Percentiles rank a stretch among this genome's conserved stretches.
Conservation (phyloP, 2,888 invertebrate genomes). For the Agrotis puta region DNA sequence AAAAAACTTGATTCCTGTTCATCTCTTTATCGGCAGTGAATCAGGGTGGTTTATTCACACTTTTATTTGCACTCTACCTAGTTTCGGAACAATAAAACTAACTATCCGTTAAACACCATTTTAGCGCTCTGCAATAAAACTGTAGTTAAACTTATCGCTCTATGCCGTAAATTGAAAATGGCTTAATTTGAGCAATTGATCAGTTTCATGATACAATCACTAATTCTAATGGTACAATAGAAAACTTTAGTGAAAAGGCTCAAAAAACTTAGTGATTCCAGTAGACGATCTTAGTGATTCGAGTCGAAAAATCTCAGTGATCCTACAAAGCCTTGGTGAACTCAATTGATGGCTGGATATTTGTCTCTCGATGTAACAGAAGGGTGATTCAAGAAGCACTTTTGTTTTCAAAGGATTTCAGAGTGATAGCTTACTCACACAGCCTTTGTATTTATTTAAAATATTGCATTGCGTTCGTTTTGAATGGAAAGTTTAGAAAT, state of each 20-base stretch:
- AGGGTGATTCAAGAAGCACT: slow-evolving; percentile 34
- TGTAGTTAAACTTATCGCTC: slow-evolving; percentile 70
- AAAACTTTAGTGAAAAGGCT: slow-evolving; percentile 21
- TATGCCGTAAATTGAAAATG: slow-evolving; percentile 70
- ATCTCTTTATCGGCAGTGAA: too few relatives aligned
- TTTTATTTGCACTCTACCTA: not conserved
- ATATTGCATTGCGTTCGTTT: slow-evolving; percentile 7
- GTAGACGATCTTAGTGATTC: slow-evolving; percentile 35
- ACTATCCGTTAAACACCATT: slow-evolving; percentile 43
- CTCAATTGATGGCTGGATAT: slow-evolving; percentile 39
- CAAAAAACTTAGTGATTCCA: slow-evolving; percentile 37
- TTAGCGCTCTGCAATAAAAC: slow-evolving; percentile 70
- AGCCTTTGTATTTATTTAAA: slow-evolving; percentile 29
- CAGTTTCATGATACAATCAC: slow-evolving; percentile 61
- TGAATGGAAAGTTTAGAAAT: not conserved
- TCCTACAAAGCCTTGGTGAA: slow-evolving; percentile 19
- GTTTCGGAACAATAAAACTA: not conserved
- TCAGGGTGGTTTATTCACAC: not conserved
- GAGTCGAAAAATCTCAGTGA: slow-evolving; percentile 27
- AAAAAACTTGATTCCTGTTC: too few relatives aligned
- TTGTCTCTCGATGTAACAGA: slow-evolving; percentile 42
- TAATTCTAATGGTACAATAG: slow-evolving; percentile 35
- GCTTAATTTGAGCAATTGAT: slow-evolving; percentile 75
- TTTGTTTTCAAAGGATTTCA: slow-evolving; percentile 36
- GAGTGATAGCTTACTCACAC: slow-evolving; percentile 22